Evolutionary conservation across 2,888 invertebrate species (phyloP), one percentile per base, ranked within the genome.

Genomic region (Euzophera pinguis): DNA sequence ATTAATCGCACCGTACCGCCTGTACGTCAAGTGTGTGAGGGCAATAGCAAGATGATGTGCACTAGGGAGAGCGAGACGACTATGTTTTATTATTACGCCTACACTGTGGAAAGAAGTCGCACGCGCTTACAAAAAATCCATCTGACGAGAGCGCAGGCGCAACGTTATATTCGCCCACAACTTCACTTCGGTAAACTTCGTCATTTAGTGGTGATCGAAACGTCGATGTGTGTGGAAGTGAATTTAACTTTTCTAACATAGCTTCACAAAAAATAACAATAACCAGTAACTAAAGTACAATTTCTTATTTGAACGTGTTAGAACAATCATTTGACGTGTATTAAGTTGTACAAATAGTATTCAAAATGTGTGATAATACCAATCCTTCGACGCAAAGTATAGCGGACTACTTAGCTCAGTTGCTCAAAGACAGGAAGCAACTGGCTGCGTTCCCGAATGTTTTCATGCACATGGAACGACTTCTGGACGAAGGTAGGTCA

Each of bases 361-460:
- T 81, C 84, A 90, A 82, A 83, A 91, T 91, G 91, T 90, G 90
- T 87, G 91, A 91, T 83, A 87, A 82, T 84, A 90, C 79, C 83
- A 89, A 79, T 87, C 93, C 94, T 77, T 96, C 95, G 87, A 97
- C 97, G 91, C 97, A 97, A 91, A 97, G 97, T 92, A 97, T 97
- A 93, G 98, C 99, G 91, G 99, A 99, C 93, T 99, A 99, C 93
- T 94, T 99, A 93, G 98, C 99, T 88, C 99, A 99, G 93, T 94
- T 99, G 92, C 94, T 99, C 88, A 99, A 99, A 94, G 99, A 99
- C 94, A 97, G 99, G 93, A 99, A 99, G 93, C 99, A 99, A 93
- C 94, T 99, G 89, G 98, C 98, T 81, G 99, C 99, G 84, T 98
- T 99, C 92, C 99, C 99, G 73, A 99, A 98, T 93, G 97, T 99